Base-by-base conservation (phyloP, 2,888 invertebrate genomes). In the Colletes collaris region DNA sequence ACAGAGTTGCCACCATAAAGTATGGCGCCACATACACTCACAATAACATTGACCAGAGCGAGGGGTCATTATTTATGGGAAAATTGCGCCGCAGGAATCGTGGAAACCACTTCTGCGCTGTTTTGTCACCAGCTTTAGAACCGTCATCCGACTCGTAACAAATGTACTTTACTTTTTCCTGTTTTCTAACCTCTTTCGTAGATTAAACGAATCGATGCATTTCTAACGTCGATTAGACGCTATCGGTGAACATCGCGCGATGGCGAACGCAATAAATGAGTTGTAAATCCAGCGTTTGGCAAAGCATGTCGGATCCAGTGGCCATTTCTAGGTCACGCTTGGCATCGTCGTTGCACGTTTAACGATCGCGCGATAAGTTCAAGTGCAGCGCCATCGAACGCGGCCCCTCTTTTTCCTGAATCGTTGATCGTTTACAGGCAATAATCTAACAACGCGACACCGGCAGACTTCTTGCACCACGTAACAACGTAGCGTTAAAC, bases 281-380 rank as follows among this genome's bases (percentile, higher is more conserved):
- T 49, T 8, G 44, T 6, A 40, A 40, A 40, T 40, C 40, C 3
- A 40, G 6, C 40, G 40, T 40, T 40, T 40, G 50, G 11, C 59
- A 37, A 44, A 52, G 49, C 56, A 35, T 35, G 16, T 59, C 52
- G 44, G 27, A 59, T 37, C 16, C 4, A 37, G 11, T 4, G 37
- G 4, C 27, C 40, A 50, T 44, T 72, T 69, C 53, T 65, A 64
- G 59, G 68, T 46, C 63, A 52, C 44, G 13, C 49, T 68, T 49
- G 16, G 16, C 59, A 68, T 68, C 46, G 59, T 11, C 19, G 19
- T 27, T 52, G 56, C 40, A 35, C 53, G 55, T 46, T 58, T 79
- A 79, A 78, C 71, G 72, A 79, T 66, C 63, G 63, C 35, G 50
- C 72, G 67, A 79, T 72, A 72, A 79, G 66, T 79, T 72, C 71